These are phyloP conservation scores for Hydriomena furcata DNA, from an alignment of 2,888 invertebrate species.

Conservation along the genomic window DNA sequence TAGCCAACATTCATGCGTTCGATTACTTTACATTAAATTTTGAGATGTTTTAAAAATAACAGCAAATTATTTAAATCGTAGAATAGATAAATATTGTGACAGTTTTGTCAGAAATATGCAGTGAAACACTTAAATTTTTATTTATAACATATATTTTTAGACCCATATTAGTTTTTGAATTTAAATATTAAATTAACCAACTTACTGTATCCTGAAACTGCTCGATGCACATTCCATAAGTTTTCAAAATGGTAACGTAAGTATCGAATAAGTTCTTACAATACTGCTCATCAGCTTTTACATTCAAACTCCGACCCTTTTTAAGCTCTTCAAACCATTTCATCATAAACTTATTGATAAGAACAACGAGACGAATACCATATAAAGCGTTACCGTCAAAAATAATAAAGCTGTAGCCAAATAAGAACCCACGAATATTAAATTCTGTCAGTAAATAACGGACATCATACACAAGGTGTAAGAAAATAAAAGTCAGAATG, in stretches of 20 bases:
- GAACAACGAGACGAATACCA: neutral
- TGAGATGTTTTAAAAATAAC: too few species aligned
- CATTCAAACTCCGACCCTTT: neutral
- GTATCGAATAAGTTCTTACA: constrained; percentile 8
- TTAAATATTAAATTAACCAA: neutral
- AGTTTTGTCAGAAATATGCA: too few species aligned
- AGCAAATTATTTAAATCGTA: too few species aligned
- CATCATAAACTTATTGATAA: neutral
- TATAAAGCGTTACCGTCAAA: constrained; percentile 2
- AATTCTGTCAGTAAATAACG: neutral
- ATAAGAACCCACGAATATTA: neutral
- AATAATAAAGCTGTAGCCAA: neutral
- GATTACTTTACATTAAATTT: too few species aligned
- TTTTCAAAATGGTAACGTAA: constrained; percentile 1
- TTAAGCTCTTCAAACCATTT: constrained; percentile 4
- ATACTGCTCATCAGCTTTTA: neutral
- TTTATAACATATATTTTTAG: too few species aligned
- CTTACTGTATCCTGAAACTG: constrained; percentile 26
- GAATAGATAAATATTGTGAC: too few species aligned
- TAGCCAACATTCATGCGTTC: too few species aligned
- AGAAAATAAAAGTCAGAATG: neutral
- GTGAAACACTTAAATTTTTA: too few species aligned
- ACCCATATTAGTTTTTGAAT: too few species aligned
- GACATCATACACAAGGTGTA: neutral
- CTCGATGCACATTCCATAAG: neutral